Evolutionary conservation across 2,113 vertebrate species (phyloP), one percentile per base, ranked within the genome.

Genomic region (Gopherus flavomarginatus): DNA sequence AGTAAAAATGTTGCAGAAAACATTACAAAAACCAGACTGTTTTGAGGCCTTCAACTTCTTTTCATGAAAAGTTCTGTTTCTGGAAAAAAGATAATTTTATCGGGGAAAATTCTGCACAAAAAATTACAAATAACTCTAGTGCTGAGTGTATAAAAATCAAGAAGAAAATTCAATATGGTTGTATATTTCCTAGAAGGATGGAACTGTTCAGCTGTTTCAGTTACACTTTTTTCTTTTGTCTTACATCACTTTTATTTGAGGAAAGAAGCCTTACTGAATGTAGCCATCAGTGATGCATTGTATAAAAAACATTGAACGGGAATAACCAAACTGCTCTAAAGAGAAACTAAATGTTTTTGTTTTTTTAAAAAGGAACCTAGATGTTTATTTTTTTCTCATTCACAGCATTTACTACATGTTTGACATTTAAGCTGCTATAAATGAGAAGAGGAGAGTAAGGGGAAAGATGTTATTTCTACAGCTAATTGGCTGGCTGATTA

Each of bases 401-500:
- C 86, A 81, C 86, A 97, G 96, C 97, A 97, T 98, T 98, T 98
- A 98, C 97, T 98, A 97, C 94, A 84, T 96, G 96, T 98, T 97
- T 98, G 98, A 98, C 98, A 98, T 98, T 98, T 98, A 96, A 97
- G 97, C 92, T 95, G 91, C 91, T 97, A 82, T 96, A 95, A 96
- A 96, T 96, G 97, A 98, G 94, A 97, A 97, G 94, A 94, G 95
- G 96, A 96, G 96, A 98, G 97, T 98, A 86, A 96, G 98, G 98
- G 96, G 97, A 97, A 95, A 96, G 97, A 98, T 97, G 95, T 95
- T 97, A 97, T 98, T 98, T 98, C 98, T 86, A 2, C 86, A 94
- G 95, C 96, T 98, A 98, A 98, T 98, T 98, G 98, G 97, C 96
- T 97, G 97, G 85, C 94, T 98, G 98, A 97, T 98, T 31, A 97